Evolutionary conservation across 2,797 vertebrate genomes (phyloP), one percentile per base, ranked within the genome.

Genomic region (Thripadectes ignobilis): DNA sequence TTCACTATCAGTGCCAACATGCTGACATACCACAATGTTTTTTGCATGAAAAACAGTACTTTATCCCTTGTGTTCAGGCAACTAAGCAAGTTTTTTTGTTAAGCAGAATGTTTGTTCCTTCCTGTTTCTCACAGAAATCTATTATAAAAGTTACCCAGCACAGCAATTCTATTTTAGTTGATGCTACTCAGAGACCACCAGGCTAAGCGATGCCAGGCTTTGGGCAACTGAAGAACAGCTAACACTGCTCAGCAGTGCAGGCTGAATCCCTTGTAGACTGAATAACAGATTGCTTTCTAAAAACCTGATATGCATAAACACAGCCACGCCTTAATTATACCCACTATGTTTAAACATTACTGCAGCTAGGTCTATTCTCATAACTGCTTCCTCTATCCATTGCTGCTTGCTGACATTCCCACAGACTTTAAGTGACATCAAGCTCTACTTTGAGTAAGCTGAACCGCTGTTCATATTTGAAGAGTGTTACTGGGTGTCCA

Each of bases 81-180:
- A 93, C 92, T 94, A 94, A 91, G 77, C 74, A 77, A 41, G 9
- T 30, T 49, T 92, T 55, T 94, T 86, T 71, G 65, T 75, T 41
- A 78, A 83, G 86, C 32, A 45, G 78, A 80, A 23, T 49, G 92
- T 82, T 74, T 77, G 11, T 72, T 88, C 57, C 54, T 83, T 38
- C n/a, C 16, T 59, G 32, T 63, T 88, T 79, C 80, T 96, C 72
- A 79, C n/a, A 91, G 46, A 84, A 71, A 66, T 71, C 43, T 90
- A 67, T 88, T 91, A 36, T 54, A 80, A 63, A 94, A 71, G 72
- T 79, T 51, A 88, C 9, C n/a, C 54, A 85, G 57, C 66, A 75
- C 39, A 92, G 76, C 49, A 65, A 18, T 62, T 76, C 46, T 66
- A 62, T 83, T 75, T 69, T 32, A 71, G 75, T 16, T 29, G 23